A percentile compares a stretch with the other conserved stretches of the same genome.
These are phyloP conservation scores for Martes martes DNA, from an alignment of 2,113 vertebrate species.

Conservation along the genomic window DNA sequence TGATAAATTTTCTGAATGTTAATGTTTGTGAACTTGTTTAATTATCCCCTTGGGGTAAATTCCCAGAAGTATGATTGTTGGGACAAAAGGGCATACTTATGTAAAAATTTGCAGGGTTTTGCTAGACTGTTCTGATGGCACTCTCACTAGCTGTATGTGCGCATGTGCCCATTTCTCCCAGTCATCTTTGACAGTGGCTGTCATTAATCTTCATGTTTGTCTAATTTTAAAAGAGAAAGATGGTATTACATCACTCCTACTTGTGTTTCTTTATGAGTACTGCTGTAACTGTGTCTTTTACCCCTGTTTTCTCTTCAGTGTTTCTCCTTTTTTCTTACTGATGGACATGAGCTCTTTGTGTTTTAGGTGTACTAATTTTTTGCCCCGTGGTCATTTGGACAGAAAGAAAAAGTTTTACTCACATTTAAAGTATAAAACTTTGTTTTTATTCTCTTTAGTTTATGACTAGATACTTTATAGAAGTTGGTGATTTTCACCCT, in stretches of 20 bases:
- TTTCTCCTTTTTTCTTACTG: neutral
- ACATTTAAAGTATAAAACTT: neutral
- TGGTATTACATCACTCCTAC: neutral
- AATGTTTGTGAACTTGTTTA: neutral
- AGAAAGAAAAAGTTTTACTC: constrained; percentile 1
- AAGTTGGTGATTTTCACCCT: neutral
- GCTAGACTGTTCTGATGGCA: neutral
- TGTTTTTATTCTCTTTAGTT: neutral
- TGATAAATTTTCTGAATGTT: neutral
- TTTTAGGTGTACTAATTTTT: neutral
- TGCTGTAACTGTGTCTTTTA: neutral
- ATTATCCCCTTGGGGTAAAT: neutral
- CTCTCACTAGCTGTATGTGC: rapidly evolving
- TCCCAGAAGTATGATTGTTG: neutral
- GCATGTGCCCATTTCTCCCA: rapidly evolving
- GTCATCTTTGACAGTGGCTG: rapidly evolving
- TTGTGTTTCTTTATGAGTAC: neutral
- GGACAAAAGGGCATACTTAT: neutral
- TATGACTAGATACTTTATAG: neutral
- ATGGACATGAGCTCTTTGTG: neutral
- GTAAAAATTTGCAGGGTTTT: neutral
- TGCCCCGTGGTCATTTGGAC: neutral
- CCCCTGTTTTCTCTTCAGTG: neutral
- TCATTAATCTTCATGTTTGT: neutral
- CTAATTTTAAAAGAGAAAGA: neutral